These are phyloP conservation scores for Drosophila subobscura DNA, from an alignment of 1,140 invertebrate genomes.

Conservation along the genomic window DNA sequence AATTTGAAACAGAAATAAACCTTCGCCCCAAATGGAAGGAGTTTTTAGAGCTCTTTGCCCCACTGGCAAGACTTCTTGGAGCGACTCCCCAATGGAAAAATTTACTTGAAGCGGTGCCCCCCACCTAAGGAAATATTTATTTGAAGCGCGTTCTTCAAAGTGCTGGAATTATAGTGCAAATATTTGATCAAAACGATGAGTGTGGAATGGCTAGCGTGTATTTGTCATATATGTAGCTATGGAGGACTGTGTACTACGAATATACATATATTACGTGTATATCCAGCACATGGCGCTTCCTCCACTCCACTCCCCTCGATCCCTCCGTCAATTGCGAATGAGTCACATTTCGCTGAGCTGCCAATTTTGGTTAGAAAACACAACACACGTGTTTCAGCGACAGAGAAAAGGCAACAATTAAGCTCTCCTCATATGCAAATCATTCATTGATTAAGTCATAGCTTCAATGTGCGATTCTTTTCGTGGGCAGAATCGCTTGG, in stretches of 20 bases:
- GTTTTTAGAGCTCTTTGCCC: too few relatives aligned
- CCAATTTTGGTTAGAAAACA: slow-evolving; percentile 15
- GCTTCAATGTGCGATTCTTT: not conserved
- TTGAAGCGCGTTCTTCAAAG: slow-evolving; percentile 8
- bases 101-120: too few relatives aligned
- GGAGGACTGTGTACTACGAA: slow-evolving; percentile 2
- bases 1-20: slow-evolving; percentile 21
- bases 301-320: too few relatives aligned
- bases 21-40: too few relatives aligned
- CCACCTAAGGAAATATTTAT: too few relatives aligned
- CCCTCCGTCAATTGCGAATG: not conserved
- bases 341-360: slow-evolving; percentile 24
- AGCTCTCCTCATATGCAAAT: slow-evolving; percentile 45
- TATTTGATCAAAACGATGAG: slow-evolving; percentile 31
- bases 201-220: not conserved
- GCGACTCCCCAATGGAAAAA: too few relatives aligned
- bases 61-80: too few relatives aligned
- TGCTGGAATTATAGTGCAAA: slow-evolving; percentile 37
- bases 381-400: slow-evolving; percentile 27
- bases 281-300: not conserved
- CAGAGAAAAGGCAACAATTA: slow-evolving; percentile 8
- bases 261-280: not conserved
- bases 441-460: slow-evolving; percentile 43
- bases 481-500: slow-evolving; percentile 18
- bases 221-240: slow-evolving; percentile 24